Evolutionary conservation across 2,113 vertebrate genomes (phyloP).

Genomic region (Xerus inauris): DNA sequence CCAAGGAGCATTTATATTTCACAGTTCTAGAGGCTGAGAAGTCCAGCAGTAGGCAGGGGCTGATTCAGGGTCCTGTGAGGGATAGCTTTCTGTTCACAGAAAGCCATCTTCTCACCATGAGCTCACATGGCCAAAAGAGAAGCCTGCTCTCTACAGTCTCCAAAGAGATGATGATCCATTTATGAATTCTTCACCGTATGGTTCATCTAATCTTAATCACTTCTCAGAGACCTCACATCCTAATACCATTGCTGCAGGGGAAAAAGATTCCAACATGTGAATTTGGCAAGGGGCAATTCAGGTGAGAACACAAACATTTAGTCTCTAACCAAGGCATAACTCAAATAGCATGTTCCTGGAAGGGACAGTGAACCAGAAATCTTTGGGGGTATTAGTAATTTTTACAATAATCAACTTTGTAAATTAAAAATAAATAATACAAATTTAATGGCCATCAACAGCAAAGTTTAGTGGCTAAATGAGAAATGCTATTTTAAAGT

Average conservation of each 20-base stretch:
- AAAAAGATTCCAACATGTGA: not conserved
- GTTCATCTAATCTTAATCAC: not conserved
- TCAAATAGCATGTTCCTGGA: not conserved
- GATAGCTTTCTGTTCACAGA: not conserved
- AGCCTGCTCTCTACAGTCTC: not conserved
- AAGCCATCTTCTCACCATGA: fast-evolving
- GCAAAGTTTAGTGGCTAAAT: not conserved
- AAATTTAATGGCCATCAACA: not conserved
- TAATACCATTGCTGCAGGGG: not conserved
- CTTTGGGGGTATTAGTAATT: not conserved
- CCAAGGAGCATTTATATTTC: not conserved
- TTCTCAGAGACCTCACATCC: not conserved
- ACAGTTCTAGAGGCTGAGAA: not conserved
- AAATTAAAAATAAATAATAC: not conserved
- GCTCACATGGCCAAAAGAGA: not conserved
- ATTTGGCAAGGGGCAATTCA: not conserved
- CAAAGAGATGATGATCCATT: not conserved
- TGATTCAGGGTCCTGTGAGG: not conserved
- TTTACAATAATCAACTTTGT: not conserved
- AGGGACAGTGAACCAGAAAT: not conserved
- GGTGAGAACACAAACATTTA: not conserved
- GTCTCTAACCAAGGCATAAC: not conserved
- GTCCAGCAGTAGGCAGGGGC: not conserved
- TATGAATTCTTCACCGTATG: not conserved
- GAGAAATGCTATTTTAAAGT: not conserved